A percentile compares a stretch with the other conserved stretches of the same genome.
Evolutionary conservation across 2,113 vertebrate genomes (phyloP).

Genomic region (Scopus umbretta): DNA sequence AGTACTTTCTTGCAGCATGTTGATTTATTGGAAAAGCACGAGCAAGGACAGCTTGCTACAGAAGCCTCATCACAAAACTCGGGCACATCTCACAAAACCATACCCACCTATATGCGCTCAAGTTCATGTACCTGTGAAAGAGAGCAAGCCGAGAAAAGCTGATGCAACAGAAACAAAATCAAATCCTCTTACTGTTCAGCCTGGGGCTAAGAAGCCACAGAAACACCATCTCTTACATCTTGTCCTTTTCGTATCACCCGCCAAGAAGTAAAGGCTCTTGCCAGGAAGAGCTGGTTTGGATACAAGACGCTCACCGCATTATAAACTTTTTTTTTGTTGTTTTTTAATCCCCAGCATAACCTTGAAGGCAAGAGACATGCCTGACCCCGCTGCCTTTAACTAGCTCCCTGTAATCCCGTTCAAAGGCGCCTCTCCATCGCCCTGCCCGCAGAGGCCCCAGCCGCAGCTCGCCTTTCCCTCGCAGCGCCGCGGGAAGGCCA

Average conservation of each 20-base stretch:
- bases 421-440: accelerated
- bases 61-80: not conserved
- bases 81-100: not conserved
- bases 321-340: accelerated
- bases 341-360: not conserved
- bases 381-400: not conserved
- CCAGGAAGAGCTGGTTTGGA: not conserved
- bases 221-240: not conserved
- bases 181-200: not conserved
- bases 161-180: not conserved
- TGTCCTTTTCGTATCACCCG: accelerated
- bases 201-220: not conserved
- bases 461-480: not conserved
- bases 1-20: not conserved
- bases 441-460: not conserved
- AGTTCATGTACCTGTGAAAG: not conserved
- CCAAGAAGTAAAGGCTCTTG: not conserved
- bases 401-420: accelerated
- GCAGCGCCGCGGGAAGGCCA: not conserved
- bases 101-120: accelerated
- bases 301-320: not conserved
- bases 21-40: not conserved
- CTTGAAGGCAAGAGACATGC: accelerated
- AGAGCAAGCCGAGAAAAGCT: not conserved
- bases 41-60: not conserved